These are phyloP conservation scores for Pelecanoides urinatrix DNA, from an alignment of 2,113 vertebrate species.

Conservation along the genomic window DNA sequence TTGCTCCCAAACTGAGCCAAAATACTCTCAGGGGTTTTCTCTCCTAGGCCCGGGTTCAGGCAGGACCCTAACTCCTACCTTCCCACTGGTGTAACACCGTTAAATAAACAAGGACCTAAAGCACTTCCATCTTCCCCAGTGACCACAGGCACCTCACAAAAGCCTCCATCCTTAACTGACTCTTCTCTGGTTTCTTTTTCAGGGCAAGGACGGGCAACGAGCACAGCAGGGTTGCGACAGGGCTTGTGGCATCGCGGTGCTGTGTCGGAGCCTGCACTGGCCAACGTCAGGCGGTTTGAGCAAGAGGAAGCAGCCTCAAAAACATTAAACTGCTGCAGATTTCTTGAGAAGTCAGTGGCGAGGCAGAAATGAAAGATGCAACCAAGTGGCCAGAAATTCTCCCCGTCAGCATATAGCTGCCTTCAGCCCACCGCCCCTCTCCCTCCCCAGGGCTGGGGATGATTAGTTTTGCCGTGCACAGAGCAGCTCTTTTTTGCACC, in stretches of 20 bases:
- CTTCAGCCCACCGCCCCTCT: neutral
- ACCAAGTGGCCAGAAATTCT: neutral
- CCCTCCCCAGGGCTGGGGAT: neutral
- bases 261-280: accelerated
- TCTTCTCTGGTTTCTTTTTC: neutral
- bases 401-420: accelerated
- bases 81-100: neutral
- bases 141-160: neutral
- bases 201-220: accelerated
- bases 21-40: neutral
- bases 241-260: accelerated
- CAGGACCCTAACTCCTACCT: neutral
- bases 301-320: neutral
- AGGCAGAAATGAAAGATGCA: neutral
- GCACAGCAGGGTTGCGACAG: neutral
- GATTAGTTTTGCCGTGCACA: neutral
- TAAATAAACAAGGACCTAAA: neutral
- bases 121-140: neutral
- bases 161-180: neutral
- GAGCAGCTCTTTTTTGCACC: neutral
- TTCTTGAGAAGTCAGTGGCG: neutral
- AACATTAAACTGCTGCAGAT: neutral
- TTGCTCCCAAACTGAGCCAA: neutral
- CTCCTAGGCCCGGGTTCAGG: neutral
- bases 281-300: neutral